phyloP scores from a whole-genome alignment of 2,113 vertebrate species.

The Tinamus guttatus region DNA sequence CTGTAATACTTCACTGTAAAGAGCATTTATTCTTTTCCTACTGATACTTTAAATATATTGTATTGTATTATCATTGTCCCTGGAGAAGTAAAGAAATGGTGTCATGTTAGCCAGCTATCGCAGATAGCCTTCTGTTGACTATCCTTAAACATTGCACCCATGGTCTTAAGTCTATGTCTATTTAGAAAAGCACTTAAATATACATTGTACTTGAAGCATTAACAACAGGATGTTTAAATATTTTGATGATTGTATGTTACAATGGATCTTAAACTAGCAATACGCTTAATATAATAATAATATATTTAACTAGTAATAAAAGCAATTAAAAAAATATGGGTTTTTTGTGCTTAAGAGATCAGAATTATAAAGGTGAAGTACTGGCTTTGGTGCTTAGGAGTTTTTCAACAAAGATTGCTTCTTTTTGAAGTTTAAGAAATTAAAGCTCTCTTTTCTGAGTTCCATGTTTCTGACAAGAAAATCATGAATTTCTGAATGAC shows the following conservation, averaged over 20 bases:
- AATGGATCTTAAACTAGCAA: not conserved
- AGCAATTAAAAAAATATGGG: accelerated
- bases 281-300: no score
- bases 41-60: not conserved
- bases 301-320: not conserved
- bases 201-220: not conserved
- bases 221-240: not conserved
- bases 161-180: not conserved
- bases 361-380: not conserved
- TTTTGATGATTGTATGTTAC: not conserved
- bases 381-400: not conserved
- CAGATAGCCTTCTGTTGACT: not conserved
- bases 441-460: not conserved
- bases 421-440: not conserved
- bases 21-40: not conserved
- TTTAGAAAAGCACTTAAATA: not conserved
- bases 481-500: not conserved
- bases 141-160: not conserved
- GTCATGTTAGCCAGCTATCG: not conserved
- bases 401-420: not conserved
- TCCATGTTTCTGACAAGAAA: not conserved
- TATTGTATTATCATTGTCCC: not conserved
- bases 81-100: not conserved
- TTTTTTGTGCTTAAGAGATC: not conserved
- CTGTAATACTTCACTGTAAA: not conserved